These are phyloP conservation scores for Macropodus opercularis DNA, from an alignment of 2,797 vertebrate genomes.

Conservation along the genomic window DNA sequence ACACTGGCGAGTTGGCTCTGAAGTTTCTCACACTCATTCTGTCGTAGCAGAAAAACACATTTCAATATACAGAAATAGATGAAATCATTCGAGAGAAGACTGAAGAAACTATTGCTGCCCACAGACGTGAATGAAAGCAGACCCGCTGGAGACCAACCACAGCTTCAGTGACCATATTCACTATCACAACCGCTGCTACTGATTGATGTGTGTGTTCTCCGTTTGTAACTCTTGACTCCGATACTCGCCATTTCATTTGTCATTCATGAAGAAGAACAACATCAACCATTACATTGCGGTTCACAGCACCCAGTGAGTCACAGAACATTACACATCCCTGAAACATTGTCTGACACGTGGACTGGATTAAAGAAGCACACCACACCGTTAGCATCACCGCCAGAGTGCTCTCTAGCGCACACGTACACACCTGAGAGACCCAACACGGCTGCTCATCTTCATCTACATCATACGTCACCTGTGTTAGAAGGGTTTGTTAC, in stretches of 20 bases:
- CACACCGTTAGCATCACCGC: conserved; percentile 82
- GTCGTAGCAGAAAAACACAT: conserved; percentile 23
- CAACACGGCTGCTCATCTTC: conserved; percentile 88
- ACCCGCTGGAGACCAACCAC: conserved; percentile 14
- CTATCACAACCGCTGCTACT: not conserved
- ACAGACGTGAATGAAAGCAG: conserved; percentile 27
- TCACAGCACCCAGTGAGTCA: conserved; percentile 52
- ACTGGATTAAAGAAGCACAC: conserved; percentile 71
- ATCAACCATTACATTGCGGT: conserved; percentile 5
- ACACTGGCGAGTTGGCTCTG: conserved; percentile 83
- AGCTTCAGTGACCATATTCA: not conserved
- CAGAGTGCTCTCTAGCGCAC: conserved; percentile 72
- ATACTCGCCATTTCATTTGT: conserved; percentile 11
- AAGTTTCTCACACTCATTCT: conserved; percentile 89
- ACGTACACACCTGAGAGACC: conserved; percentile 87
- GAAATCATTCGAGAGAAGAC: not conserved
- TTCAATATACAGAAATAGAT: conserved; percentile 10
- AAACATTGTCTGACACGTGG: conserved; percentile 22
- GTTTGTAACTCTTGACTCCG: not conserved
- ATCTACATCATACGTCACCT: conserved; percentile 95
- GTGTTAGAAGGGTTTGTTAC: conserved; percentile 89
- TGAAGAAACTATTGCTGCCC: conserved; percentile 33
- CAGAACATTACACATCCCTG: conserved; percentile 6
- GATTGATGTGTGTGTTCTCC: not conserved
- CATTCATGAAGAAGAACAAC: too few relatives aligned